A percentile compares a stretch with the other conserved stretches of the same genome.
Conservation (phyloP, 2,113 vertebrate genomes). For the Micromys minutus region DNA sequence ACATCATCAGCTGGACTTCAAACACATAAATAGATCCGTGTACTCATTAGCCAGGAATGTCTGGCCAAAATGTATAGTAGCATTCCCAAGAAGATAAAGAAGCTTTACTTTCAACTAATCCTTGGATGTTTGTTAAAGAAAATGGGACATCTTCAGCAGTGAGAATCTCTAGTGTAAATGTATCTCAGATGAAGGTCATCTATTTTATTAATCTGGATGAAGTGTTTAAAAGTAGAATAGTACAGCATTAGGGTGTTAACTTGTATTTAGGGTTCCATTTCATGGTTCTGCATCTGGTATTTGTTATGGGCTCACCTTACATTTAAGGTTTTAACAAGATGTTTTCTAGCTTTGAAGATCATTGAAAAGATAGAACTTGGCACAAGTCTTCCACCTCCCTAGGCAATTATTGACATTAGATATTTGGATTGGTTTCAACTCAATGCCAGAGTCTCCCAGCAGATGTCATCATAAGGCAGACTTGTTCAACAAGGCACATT, state of each 20-base stretch:
- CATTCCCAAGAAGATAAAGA: neutral
- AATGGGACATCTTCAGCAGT: neutral
- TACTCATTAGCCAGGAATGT: neutral
- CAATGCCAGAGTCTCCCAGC: constrained; percentile 80
- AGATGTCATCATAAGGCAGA: constrained; percentile 85
- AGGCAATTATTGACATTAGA: neutral
- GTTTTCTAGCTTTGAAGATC: constrained; percentile 19
- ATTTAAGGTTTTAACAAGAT: constrained; percentile 30
- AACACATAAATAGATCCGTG: neutral
- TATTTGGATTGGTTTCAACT: constrained; percentile 23
- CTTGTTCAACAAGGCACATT: constrained; percentile 44
- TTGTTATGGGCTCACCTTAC: constrained; percentile 35
- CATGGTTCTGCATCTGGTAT: constrained; percentile 13
- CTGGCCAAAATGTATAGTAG: neutral
- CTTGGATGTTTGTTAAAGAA: constrained; percentile 37
- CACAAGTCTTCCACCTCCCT: neutral
- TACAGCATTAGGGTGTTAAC: neutral
- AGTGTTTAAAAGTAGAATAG: constrained; percentile 22
- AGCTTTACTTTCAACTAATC: neutral
- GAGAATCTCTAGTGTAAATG: neutral
- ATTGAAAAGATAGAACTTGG: constrained; percentile 12
- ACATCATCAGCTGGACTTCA: neutral
- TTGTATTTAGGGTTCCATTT: neutral
- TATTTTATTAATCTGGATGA: neutral
- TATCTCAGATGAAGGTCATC: neutral